Base-by-base conservation (phyloP, 2,113 vertebrate genomes). In the Eublepharis macularius region DNA sequence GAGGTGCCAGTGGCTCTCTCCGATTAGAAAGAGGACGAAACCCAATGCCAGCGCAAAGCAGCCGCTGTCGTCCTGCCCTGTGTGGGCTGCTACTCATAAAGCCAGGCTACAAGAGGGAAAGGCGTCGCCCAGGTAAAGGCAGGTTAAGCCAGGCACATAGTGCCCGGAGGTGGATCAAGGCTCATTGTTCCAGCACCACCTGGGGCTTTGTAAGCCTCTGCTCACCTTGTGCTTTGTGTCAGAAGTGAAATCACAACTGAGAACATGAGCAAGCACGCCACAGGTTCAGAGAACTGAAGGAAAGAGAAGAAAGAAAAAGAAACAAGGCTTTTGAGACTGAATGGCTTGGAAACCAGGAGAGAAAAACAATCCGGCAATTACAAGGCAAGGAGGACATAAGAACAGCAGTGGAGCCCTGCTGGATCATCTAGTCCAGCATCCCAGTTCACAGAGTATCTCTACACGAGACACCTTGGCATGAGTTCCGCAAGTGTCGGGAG, bases 261-360 rank as follows among this genome's bases (percentile, higher is more conserved):
- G 84, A 92, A 91, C 47, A 69, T 73, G 76, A 90, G 83, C 24
- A 86, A 91, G 86, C 10, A 85, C 65, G 69, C 90, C 89, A 80
- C 8, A 81, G 82, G 69, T 92, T 93, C 88, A 81, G 41, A 89
- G 83, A 29, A 19, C 4, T 6, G 13, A 32, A 6, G 34, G 51
- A 1, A 41, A 19, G 4, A 6, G 45, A 4, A 21, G 6, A 6
- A 19, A 39, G 16, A 29, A 24, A 13, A 73, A 51, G 32, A 13
- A n/a, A 19, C 41, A 32, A 24, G 60, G 24, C 2, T 63, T n/a
- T 47, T 41, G 51, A 7, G 36, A 43, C 7, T 14, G 60, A 63
- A 63, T 29, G 60, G 26, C 60, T 21, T 57, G 54, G 54, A 24
- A 57, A 21, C 54, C 60, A 63, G 1, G 60, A 63, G 24, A 63